Conservation (phyloP, 2,113 vertebrate genomes). For the Amblyornis subalaris region DNA sequence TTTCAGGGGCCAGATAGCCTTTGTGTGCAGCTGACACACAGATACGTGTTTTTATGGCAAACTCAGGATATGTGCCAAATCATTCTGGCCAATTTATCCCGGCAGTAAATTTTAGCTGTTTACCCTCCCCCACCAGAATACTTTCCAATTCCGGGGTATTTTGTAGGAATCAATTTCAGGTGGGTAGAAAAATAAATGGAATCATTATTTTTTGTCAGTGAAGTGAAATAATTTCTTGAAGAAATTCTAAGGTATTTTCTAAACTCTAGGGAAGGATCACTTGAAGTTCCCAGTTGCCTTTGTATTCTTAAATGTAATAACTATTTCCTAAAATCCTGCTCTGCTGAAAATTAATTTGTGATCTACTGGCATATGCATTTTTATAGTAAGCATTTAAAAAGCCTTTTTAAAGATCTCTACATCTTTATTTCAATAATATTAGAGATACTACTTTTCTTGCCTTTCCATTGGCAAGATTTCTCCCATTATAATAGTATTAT, state of each 20-base stretch:
- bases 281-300: background rate
- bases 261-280: background rate
- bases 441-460: background rate
- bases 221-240: background rate
- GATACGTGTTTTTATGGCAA: constrained; percentile 6
- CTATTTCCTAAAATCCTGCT: background rate
- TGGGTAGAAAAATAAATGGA: background rate
- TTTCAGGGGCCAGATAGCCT: constrained; percentile 2
- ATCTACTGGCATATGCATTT: background rate
- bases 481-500: background rate
- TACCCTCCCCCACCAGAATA: background rate
- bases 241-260: background rate
- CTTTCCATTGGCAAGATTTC: background rate
- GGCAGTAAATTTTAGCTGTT: background rate
- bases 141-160: background rate
- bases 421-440: background rate
- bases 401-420: background rate
- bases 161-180: background rate
- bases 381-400: background rate
- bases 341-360: background rate
- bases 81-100: background rate
- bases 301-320: background rate
- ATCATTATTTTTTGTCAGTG: background rate
- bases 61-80: background rate
- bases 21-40: constrained; percentile 11